Evolutionary conservation across 2,113 vertebrate genomes (phyloP).

Genomic region (Fulica atra): DNA sequence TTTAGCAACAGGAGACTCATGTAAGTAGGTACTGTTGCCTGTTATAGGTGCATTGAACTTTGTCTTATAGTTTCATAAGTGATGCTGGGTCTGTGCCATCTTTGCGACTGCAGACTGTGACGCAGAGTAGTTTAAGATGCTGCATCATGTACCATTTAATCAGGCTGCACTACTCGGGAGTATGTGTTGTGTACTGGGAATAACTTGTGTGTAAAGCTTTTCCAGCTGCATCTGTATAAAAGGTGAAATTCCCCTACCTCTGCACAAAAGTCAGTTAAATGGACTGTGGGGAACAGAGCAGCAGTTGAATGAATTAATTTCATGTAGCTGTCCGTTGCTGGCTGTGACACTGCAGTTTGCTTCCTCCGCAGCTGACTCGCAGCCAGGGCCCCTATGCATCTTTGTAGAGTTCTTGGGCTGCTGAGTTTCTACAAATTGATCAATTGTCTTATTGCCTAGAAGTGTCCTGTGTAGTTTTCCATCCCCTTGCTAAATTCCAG

Average conservation of each 20-base stretch:
- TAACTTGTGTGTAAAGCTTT: constrained; percentile 58
- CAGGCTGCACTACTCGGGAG: constrained; percentile 8
- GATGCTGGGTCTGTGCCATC: background rate
- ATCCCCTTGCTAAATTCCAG: background rate
- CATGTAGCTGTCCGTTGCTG: constrained; percentile 35
- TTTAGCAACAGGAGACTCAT: background rate
- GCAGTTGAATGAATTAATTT: constrained; percentile 62
- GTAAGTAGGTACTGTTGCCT: background rate
- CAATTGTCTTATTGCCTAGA: background rate
- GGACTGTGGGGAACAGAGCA: constrained; percentile 41
- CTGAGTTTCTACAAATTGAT: background rate
- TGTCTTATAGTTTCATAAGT: background rate
- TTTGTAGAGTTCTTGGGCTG: background rate
- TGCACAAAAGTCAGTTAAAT: constrained; percentile 14
- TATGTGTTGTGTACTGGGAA: constrained; percentile 56
- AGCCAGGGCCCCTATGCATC: background rate
- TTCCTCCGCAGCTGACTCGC: constrained; percentile 12
- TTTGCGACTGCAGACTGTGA: constrained; percentile 7
- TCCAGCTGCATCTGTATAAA: constrained; percentile 52
- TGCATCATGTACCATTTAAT: constrained; percentile 62
- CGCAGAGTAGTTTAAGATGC: constrained; percentile 23
- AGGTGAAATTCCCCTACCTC: constrained; percentile 67
- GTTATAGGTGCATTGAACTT: background rate
- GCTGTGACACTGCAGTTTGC: constrained; percentile 10
- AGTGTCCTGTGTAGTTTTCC: background rate